These are phyloP conservation scores for Antigone vipio DNA, from an alignment of 2,113 vertebrate genomes.

Conservation along the genomic window DNA sequence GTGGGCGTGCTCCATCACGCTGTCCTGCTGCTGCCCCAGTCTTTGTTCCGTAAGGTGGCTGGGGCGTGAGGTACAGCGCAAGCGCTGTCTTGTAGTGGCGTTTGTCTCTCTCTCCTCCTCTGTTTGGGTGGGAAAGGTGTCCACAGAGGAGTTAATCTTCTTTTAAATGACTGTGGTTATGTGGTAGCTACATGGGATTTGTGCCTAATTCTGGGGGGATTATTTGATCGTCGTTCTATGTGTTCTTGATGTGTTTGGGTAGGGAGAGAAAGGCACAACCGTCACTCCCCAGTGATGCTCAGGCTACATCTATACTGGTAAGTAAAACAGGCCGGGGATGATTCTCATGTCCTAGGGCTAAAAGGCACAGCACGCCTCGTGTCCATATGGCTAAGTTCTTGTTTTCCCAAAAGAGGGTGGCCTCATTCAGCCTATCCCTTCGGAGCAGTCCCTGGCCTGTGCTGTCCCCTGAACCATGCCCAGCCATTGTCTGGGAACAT, in stretches of 20 bases:
- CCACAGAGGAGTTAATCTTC: background rate
- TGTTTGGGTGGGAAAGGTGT: background rate
- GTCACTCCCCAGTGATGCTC: background rate
- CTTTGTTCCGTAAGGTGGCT: background rate
- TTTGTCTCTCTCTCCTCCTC: background rate
- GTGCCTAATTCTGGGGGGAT: background rate
- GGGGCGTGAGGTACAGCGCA: background rate
- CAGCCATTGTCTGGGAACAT: conserved; percentile 47
- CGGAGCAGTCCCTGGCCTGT: conserved; percentile 2
- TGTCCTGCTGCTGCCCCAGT: background rate
- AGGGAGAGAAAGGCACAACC: background rate
- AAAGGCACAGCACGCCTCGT: background rate
- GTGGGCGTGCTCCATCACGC: background rate
- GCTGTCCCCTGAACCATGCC: conserved; percentile 19
- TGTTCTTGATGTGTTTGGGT: background rate
- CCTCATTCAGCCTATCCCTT: background rate
- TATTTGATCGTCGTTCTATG: background rate
- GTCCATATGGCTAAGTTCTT: background rate
- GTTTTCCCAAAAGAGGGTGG: background rate
- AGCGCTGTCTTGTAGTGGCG: background rate
- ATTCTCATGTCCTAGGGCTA: background rate
- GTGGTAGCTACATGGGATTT: background rate
- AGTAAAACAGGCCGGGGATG: background rate
- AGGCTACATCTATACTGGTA: background rate
- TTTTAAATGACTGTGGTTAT: background rate